These are phyloP conservation scores for Hydractinia symbiolongicarpus DNA, from an alignment of 30 jellyfish, hydroid and myxozoan genomes.

Conservation along the genomic window DNA sequence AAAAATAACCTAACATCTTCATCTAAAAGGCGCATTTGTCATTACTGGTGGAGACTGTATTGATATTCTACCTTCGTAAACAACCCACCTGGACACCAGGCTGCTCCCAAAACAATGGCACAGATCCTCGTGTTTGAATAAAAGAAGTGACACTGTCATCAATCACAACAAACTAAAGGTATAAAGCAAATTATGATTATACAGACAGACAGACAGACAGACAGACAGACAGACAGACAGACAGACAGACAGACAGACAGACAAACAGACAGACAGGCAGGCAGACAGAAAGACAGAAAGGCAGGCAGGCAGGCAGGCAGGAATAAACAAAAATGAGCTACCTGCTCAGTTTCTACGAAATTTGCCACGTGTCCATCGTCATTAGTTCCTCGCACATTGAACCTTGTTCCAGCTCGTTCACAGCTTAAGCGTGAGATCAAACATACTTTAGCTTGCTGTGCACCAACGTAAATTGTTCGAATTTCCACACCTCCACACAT, in stretches of 20 bases:
- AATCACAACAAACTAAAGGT: constrained; percentile 52
- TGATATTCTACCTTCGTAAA: not conserved
- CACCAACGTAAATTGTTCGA: constrained; percentile 78
- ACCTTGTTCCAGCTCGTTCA: constrained; percentile 87
- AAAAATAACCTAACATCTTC: too few species aligned
- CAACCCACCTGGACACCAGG: constrained; percentile 88
- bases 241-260: too few species aligned
- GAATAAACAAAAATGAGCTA: not conserved
- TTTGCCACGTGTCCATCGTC: constrained; percentile 98
- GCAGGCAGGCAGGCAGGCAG: too few species aligned
- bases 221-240: not conserved
- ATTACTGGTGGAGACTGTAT: too few species aligned
- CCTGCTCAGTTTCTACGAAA: constrained; percentile 99
- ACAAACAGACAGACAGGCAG: too few species aligned
- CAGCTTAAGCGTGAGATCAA: constrained; percentile 88
- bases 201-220: too few species aligned
- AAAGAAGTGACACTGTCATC: constrained; percentile 60
- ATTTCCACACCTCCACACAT: constrained; percentile 86
- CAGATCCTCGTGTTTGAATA: constrained; percentile 96
- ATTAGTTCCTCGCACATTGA: constrained; percentile 90
- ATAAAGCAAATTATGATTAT: not conserved
- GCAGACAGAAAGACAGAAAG: too few species aligned
- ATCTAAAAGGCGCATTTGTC: too few species aligned
- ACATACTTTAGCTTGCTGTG: constrained; percentile 86
- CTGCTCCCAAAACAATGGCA: constrained; percentile 98